A percentile compares a stretch with the other conserved stretches of the same genome.
Conservation (phyloP, 2,797 vertebrate species). For the Odontamblyopus lacepedii region DNA sequence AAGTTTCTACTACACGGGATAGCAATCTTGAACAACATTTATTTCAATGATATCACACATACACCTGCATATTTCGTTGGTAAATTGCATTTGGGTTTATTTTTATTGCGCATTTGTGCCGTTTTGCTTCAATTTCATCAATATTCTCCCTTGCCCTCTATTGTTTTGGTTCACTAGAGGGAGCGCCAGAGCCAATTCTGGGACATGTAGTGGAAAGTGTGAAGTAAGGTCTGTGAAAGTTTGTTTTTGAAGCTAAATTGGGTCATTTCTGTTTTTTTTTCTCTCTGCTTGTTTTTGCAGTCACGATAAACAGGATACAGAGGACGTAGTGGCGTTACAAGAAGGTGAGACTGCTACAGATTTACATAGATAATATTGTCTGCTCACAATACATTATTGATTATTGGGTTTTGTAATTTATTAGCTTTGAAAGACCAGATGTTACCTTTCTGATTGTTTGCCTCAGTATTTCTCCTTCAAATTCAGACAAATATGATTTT, state of each 20-base stretch:
- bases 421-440: background rate
- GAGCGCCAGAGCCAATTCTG: background rate
- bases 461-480: too few relatives aligned
- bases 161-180: background rate
- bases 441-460: background rate
- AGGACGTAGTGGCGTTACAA: constrained; percentile 88
- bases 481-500: too few relatives aligned
- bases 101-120: background rate
- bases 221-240: constrained; percentile 4
- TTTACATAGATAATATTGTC: background rate
- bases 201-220: background rate
- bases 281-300: constrained; percentile 57
- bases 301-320: constrained; percentile 91
- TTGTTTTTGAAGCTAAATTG: background rate
- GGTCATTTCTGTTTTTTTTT: constrained; percentile 6
- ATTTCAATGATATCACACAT: background rate
- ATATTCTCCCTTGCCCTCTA: constrained; percentile 1
- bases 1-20: background rate
- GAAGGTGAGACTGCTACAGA: constrained; percentile 76
- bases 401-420: background rate
- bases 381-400: constrained; percentile 3
- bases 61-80: background rate
- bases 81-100: background rate
- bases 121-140: constrained; percentile 8
- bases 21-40: fast-evolving